phyloP scores from a whole-genome alignment of 2,113 vertebrate genomes.

The Eulemur rufifrons region DNA sequence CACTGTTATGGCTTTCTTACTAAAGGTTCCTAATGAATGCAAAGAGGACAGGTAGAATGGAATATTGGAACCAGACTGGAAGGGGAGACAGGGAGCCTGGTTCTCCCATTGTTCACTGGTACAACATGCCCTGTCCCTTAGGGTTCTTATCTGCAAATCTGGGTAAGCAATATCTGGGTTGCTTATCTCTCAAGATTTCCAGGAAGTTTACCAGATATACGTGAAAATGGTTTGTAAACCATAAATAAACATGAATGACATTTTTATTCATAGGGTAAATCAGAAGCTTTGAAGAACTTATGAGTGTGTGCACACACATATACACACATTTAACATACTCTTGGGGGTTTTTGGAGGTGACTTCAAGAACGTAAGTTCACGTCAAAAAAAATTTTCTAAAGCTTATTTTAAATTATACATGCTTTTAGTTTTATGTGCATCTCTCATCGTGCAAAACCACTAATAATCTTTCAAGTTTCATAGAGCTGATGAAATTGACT shows the following conservation, averaged over 20 bases:
- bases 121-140: rapidly evolving
- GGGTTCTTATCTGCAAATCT: neutral
- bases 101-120: neutral
- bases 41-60: neutral
- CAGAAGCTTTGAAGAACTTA: neutral
- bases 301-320: rapidly evolving
- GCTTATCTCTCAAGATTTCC: neutral
- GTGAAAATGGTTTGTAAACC: neutral
- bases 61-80: neutral
- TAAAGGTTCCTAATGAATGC: neutral
- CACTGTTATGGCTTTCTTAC: neutral
- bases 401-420: neutral
- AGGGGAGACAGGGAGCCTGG: neutral
- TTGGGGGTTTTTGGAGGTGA: neutral
- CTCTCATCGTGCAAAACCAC: neutral
- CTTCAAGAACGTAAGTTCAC: neutral
- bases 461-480: neutral
- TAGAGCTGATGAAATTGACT: neutral
- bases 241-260: neutral
- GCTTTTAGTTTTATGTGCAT: neutral
- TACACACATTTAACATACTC: neutral
- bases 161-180: neutral
- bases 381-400: neutral
- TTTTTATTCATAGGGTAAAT: neutral
- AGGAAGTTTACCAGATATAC: neutral